Evolutionary conservation across 2,888 invertebrate species (phyloP), one percentile per base, ranked within the genome.

Genomic region (Cheilosia urbana): DNA sequence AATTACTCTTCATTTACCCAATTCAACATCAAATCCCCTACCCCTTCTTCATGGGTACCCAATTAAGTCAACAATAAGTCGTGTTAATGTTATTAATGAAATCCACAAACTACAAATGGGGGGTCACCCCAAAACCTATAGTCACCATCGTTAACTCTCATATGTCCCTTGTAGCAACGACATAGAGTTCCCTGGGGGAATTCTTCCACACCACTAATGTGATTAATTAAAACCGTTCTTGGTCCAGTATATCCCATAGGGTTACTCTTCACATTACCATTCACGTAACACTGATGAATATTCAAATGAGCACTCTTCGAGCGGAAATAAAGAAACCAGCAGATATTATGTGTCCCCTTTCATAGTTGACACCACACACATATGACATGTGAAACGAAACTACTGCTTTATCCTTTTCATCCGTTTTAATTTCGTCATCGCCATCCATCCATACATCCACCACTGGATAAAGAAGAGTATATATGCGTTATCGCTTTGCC

Each of bases 171-270:
- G 37, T 53, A 40, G 13, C 34, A 47, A 63, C 45, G 49, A 45
- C 17, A 63, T 40, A 55, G 7, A 11, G 49, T 40, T 51, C 63
- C 62, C 42, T 34, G 11, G 57, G 69, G 53, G 27, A 13, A 24
- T 55, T 68, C 78, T 83, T 79, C 79, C 65, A 63, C 83, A 47
- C 73, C 55, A 57, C 57, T 79, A 63, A 73, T 68, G 55, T 65
- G 63, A 83, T 83, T 79, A 83, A 83, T 83, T 79, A 79, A 79
- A 83, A 58, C 42, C 57, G 27, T 53, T 60, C 66, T 55, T 57
- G 60, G 55, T 13, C 30, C 11, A 13, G 45, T 9, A 15, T 55
- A 19, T 0, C n/a, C 42, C 19, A 42, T 15, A 17, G 49, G 57
- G 63, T 21, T 55, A 55, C 45, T 60, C 53, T 72, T 51, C 62